Conservation (phyloP, 2,888 invertebrate species). For the Conchocele bisecta region DNA sequence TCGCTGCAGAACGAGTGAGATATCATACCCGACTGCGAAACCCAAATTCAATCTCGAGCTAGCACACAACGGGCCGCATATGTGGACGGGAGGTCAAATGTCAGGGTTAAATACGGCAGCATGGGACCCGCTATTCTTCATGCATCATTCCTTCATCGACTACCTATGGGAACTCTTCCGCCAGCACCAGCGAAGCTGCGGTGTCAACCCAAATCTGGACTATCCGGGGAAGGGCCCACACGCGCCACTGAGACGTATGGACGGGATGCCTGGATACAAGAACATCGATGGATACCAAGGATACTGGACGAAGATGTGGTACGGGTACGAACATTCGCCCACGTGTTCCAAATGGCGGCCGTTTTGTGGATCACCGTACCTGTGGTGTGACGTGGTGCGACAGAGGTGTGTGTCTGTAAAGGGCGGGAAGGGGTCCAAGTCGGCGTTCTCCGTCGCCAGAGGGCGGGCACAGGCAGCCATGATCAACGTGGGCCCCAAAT, state of each 20-base stretch:
- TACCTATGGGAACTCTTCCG: constrained; percentile 72
- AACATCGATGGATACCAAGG: constrained; percentile 52
- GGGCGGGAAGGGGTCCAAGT: no score
- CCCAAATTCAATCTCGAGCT: constrained; percentile 50
- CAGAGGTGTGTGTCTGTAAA: constrained; percentile 38
- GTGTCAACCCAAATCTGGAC: constrained; percentile 55
- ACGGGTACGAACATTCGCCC: constrained; percentile 53
- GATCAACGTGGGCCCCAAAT: constrained; percentile 22
- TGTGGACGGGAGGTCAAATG: constrained; percentile 74
- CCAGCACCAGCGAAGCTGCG: constrained; percentile 47
- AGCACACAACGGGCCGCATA: constrained; percentile 68
- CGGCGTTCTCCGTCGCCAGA: no score
- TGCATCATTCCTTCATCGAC: constrained; percentile 74
- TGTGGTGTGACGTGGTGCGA: constrained; percentile 41
- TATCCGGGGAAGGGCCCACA: constrained; percentile 53
- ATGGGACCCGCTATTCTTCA: constrained; percentile 71
- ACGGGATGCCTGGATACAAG: constrained; percentile 42
- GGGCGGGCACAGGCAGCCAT: constrained; percentile 13
- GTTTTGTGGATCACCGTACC: constrained; percentile 51
- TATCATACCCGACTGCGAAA: constrained; percentile 53
- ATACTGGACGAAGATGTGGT: constrained; percentile 53
- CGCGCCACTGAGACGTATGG: constrained; percentile 42
- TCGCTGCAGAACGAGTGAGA: constrained; percentile 48
- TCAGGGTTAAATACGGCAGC: constrained; percentile 67
- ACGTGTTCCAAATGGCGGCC: constrained; percentile 44